Evolutionary conservation across 2,113 vertebrate species (phyloP), one percentile per base, ranked within the genome.

Genomic region (Anser cygnoides): DNA sequence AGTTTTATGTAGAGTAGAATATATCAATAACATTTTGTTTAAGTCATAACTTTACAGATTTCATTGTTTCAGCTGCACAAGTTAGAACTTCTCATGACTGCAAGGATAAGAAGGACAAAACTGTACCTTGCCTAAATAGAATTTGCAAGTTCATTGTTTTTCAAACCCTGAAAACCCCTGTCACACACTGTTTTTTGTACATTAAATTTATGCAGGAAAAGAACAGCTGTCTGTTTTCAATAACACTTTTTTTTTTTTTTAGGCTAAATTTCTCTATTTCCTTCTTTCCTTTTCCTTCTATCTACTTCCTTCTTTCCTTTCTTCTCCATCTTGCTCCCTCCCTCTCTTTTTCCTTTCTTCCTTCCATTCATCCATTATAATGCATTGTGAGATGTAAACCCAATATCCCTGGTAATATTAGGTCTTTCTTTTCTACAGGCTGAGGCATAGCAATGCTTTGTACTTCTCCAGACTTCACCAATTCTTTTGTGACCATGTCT

Each of bases 401-500:
- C 17, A 58, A 25, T 11, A 70, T 28, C 13, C 23, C 13, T 58
- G 44, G 10, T 25, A 73, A 44, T 12, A 52, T 29, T 10, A 20
- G 2, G 17, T 55, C 19, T 75, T 31, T 77, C 16, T 68, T 89
- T 58, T 71, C 52, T 80, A 70, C 8, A 73, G 23, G 35, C 43
- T 82, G n/a, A 9, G 5, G 3, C 50, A 79, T 10, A 79, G 31
- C 21, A 91, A 28, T n/a, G 33, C 6, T 85, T 90, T 46, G 6
- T 55, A 26, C 31, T 55, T 83, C 62, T 77, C 35, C 37, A 84
- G 28, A 80, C 14, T 39, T 25, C 25, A 41, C 50, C 75, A 70
- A 71, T 90, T 71, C 37, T 86, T 95, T 75, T 61, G 39, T 88
- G 78, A 90, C 90, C 75, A 43, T 74, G 41, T 86, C 82, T 90